Percentiles rank a stretch among this genome's conserved stretches.
phyloP scores from a whole-genome alignment of 2,888 invertebrate species.

The Drosophila limbata region DNA sequence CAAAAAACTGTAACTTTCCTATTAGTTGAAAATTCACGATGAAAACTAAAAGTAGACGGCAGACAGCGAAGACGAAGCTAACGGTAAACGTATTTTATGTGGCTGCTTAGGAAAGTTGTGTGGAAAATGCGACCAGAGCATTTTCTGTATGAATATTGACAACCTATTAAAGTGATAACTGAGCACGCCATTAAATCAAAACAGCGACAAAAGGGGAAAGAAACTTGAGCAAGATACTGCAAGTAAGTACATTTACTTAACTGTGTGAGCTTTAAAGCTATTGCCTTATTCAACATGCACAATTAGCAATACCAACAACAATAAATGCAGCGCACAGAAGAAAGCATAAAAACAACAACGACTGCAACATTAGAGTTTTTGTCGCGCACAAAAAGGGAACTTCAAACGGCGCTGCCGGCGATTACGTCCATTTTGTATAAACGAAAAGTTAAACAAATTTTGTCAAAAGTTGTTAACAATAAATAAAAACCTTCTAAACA shows the following conservation, averaged over 20 bases:
- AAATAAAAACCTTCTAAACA: slow-evolving; percentile 39
- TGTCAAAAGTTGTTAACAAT: slow-evolving; percentile 39
- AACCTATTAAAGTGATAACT: slow-evolving; percentile 77
- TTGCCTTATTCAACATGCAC: slow-evolving; percentile 21
- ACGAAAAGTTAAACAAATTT: slow-evolving; percentile 24
- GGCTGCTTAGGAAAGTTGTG: slow-evolving; percentile 37
- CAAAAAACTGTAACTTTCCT: not conserved
- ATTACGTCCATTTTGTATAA: slow-evolving; percentile 19
- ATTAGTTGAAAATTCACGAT: slow-evolving; percentile 70
- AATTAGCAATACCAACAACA: slow-evolving; percentile 38
- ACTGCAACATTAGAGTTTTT: slow-evolving; percentile 19
- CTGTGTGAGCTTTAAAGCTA: slow-evolving; percentile 27
- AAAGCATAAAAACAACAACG: slow-evolving; percentile 7
- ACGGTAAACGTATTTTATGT: slow-evolving; percentile 47
- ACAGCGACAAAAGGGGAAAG: slow-evolving; percentile 34
- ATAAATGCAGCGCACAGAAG: slow-evolving; percentile 6
- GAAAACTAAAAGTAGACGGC: slow-evolving; percentile 74
- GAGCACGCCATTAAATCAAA: slow-evolving; percentile 66
- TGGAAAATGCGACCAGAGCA: slow-evolving; percentile 37
- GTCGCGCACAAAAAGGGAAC: slow-evolving; percentile 17
- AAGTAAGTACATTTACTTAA: slow-evolving; percentile 3
- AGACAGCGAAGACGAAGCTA: slow-evolving; percentile 26
- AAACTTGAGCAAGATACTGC: slow-evolving; percentile 11
- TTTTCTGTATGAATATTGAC: slow-evolving; percentile 66
- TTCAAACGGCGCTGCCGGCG: slow-evolving; percentile 28